Percentiles rank a stretch among this genome's conserved stretches.
These are phyloP conservation scores for Calosoma granatense DNA, from an alignment of 1,140 invertebrate species.

Conservation along the genomic window DNA sequence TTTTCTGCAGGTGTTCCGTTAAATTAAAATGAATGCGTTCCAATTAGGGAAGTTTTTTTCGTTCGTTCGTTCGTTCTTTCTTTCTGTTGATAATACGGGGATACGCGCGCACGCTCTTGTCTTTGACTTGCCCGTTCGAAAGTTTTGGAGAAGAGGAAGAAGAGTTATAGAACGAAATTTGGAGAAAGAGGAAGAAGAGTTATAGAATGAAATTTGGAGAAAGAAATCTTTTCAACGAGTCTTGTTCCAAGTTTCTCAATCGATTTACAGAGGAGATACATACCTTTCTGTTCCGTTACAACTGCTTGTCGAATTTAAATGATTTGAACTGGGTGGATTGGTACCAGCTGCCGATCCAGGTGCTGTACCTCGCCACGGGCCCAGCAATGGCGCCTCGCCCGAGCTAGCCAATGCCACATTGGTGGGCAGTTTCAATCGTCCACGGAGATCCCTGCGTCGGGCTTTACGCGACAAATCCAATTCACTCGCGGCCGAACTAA, in stretches of 20 bases:
- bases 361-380: constrained; percentile 42
- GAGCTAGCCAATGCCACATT: constrained; percentile 40
- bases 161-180: no score
- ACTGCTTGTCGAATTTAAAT: constrained; percentile 47
- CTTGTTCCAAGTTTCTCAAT: no score
- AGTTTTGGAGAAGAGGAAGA: no score
- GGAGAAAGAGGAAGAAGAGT: no score
- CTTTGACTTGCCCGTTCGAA: neutral
- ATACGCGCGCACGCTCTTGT: neutral
- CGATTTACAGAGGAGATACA: constrained; percentile 23
- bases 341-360: constrained; percentile 48
- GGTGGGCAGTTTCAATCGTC: constrained; percentile 52
- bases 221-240: no score
- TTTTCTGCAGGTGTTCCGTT: neutral
- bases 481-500: constrained; percentile 53
- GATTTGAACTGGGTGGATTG: constrained; percentile 49
- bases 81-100: neutral
- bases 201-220: no score
- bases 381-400: constrained; percentile 44
- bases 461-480: constrained; percentile 59
- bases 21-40: constrained; percentile 6
- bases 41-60: constrained; percentile 7
- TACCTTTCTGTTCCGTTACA: constrained; percentile 60
- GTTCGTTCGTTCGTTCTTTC: no score
- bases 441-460: constrained; percentile 51